Percentiles rank a stretch among this genome's conserved stretches.
phyloP scores from a whole-genome alignment of 2,113 vertebrate species.

The Larimichthys polyactis region DNA sequence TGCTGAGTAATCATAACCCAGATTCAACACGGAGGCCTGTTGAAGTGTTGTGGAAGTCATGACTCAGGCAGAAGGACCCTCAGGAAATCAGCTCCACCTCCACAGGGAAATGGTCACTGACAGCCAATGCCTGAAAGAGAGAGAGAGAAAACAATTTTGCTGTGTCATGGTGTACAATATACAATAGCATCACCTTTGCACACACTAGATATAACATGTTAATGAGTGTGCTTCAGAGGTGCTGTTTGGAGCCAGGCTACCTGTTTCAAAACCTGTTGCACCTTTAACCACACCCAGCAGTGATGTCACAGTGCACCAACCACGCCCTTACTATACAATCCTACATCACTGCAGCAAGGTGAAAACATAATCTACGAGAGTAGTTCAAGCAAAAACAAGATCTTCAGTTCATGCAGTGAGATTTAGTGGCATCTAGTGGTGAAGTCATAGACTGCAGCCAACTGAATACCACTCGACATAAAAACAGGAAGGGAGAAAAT shows the following conservation, averaged over 20 bases:
- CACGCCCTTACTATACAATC: neutral
- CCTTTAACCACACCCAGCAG: neutral
- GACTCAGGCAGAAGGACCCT: neutral
- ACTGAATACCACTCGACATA: too few relatives aligned
- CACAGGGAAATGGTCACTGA: constrained; percentile 95
- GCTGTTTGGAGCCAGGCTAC: neutral
- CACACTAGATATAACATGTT: neutral
- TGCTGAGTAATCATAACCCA: neutral
- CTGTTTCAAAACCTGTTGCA: neutral
- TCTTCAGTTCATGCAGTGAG: neutral
- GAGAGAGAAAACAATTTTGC: too few relatives aligned
- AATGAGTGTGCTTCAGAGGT: neutral
- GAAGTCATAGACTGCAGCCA: too few relatives aligned
- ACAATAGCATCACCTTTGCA: neutral
- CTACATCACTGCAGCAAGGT: neutral
- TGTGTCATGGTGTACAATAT: too few relatives aligned
- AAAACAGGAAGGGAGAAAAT: too few relatives aligned
- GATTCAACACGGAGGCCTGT: neutral
- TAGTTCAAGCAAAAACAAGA: neutral
- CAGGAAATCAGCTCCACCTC: constrained; percentile 84
- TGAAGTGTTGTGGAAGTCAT: neutral
- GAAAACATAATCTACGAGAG: neutral
- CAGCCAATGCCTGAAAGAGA: constrained; percentile 85
- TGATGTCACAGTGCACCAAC: neutral
- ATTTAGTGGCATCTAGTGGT: too few relatives aligned